Conservation (phyloP, 2,113 vertebrate species). For the Mirounga angustirostris region DNA sequence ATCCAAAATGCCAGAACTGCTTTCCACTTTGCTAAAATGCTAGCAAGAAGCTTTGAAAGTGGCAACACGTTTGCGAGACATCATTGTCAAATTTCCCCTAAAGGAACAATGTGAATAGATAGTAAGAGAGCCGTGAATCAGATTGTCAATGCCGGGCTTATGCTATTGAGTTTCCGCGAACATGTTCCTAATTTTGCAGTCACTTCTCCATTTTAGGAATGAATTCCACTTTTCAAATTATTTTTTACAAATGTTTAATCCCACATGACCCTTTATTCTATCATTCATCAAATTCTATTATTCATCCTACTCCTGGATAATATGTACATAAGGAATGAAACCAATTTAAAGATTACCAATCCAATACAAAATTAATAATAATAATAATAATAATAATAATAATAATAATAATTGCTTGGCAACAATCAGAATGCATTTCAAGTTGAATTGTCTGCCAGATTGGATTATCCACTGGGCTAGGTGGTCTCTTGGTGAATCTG, state of each 20-base stretch:
- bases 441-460: not conserved
- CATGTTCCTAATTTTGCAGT: not conserved
- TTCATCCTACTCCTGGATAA: not conserved
- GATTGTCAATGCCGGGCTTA: not conserved
- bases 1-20: slow-evolving; percentile 52
- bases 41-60: slow-evolving; percentile 60
- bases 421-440: not conserved
- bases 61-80: slow-evolving; percentile 33
- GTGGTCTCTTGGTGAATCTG: not conserved
- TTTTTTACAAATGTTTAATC: not conserved
- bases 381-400: not conserved
- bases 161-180: not conserved
- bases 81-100: slow-evolving; percentile 52
- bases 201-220: slow-evolving; percentile 5
- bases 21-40: slow-evolving; percentile 61
- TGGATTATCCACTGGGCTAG: not conserved
- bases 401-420: not conserved
- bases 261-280: not conserved
- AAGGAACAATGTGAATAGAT: slow-evolving; percentile 8
- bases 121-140: not conserved
- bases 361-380: not conserved
- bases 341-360: not conserved
- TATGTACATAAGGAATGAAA: not conserved
- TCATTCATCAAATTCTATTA: not conserved
- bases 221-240: slow-evolving; percentile 1